These are phyloP conservation scores for Sanderia malayensis DNA, from an alignment of 30 jellyfish, hydroid and myxozoan species.

Conservation along the genomic window DNA sequence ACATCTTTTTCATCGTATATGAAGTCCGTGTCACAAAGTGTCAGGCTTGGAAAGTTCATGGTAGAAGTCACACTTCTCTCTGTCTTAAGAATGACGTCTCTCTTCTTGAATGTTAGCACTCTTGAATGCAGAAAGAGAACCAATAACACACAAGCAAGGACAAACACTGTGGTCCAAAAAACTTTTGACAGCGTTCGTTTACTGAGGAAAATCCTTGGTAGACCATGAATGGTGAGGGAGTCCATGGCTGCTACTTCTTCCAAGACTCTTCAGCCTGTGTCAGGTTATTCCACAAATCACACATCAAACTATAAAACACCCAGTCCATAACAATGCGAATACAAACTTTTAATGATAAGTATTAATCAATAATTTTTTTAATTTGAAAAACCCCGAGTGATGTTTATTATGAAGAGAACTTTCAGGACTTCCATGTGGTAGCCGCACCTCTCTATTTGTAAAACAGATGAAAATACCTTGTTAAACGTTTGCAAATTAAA, in stretches of 20 bases:
- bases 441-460: too few relatives aligned
- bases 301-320: too few relatives aligned
- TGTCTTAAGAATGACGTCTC: background rate
- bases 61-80: background rate
- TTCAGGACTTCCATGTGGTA: too few relatives aligned
- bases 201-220: background rate
- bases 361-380: too few relatives aligned
- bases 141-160: background rate
- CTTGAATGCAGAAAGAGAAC: background rate
- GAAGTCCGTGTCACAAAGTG: background rate
- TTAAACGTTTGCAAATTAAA: too few relatives aligned
- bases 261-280: background rate
- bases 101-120: background rate
- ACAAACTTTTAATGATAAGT: too few relatives aligned
- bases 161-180: background rate
- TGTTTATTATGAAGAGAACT: too few relatives aligned
- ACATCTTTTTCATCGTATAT: background rate
- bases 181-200: background rate
- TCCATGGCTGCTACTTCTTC: background rate
- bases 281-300: too few relatives aligned
- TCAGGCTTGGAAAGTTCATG: background rate
- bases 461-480: too few relatives aligned
- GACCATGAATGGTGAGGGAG: conserved; percentile 2
- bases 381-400: too few relatives aligned
- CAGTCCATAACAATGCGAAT: too few relatives aligned